Conservation (phyloP, 2,113 vertebrate genomes). For the Telmatochromis sp. region DNA sequence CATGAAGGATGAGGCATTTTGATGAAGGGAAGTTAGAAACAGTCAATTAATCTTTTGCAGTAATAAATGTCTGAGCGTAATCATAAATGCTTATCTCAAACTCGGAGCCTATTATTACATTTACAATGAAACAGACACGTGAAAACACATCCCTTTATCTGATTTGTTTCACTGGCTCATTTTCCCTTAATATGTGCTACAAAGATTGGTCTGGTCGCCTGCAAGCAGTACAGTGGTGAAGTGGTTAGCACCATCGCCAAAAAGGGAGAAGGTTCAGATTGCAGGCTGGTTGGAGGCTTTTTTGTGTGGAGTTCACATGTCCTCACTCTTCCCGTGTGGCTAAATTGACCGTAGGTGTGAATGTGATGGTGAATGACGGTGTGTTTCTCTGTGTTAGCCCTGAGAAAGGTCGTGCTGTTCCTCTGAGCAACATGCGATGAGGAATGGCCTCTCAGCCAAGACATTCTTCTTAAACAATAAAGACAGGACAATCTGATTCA, state of each 20-base stretch:
- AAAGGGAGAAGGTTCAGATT: neutral
- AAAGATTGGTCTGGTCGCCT: neutral
- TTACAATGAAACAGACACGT: neutral
- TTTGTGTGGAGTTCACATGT: neutral
- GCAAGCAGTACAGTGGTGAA: neutral
- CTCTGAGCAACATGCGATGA: neutral
- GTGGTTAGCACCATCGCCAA: neutral
- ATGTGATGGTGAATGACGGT: neutral
- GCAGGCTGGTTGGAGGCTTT: neutral
- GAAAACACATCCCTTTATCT: neutral
- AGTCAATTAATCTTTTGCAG: neutral
- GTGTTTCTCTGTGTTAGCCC: neutral
- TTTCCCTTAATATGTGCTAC: neutral
- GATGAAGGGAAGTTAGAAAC: neutral
- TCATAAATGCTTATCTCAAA: neutral
- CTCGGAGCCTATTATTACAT: neutral
- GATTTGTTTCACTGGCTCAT: neutral
- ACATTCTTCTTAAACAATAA: neutral
- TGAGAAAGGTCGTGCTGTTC: neutral
- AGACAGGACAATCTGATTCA: neutral
- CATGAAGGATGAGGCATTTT: neutral
- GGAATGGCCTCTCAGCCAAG: neutral
- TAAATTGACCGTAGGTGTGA: neutral
- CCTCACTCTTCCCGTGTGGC: neutral
- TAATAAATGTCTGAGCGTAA: neutral